phyloP scores from a whole-genome alignment of 1,140 invertebrate species.

The Lamellibrachia luymesi region DNA sequence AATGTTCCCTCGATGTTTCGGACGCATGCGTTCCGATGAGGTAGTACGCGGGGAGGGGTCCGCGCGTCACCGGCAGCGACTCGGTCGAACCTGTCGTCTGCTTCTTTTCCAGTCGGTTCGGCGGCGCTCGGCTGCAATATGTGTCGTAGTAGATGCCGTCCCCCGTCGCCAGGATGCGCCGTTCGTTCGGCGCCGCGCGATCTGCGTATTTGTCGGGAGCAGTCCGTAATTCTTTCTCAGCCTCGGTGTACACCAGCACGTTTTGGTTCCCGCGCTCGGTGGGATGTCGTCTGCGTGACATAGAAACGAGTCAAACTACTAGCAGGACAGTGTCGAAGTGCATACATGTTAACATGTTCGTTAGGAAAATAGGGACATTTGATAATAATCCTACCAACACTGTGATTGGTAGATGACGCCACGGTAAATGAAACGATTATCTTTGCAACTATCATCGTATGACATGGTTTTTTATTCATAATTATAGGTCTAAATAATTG shows the following conservation, averaged over 20 bases:
- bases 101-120: neutral
- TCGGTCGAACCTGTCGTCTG: slow-evolving; percentile 2
- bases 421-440: neutral
- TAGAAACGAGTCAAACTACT: neutral
- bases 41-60: neutral
- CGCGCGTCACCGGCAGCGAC: neutral
- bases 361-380: neutral
- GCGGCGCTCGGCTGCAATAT: neutral
- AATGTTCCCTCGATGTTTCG: neutral
- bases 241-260: neutral
- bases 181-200: neutral
- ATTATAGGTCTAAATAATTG: neutral
- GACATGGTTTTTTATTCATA: neutral
- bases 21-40: neutral
- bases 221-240: neutral
- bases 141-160: neutral
- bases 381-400: neutral
- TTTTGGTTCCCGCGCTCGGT: neutral
- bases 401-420: neutral
- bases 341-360: neutral
- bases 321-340: neutral
- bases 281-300: neutral
- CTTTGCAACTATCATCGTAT: neutral
- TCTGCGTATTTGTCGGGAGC: slow-evolving; percentile 3
- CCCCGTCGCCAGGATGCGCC: neutral